Evolutionary conservation across 1,140 invertebrate genomes (phyloP).

Genomic region (Bathynomus jamesi): DNA sequence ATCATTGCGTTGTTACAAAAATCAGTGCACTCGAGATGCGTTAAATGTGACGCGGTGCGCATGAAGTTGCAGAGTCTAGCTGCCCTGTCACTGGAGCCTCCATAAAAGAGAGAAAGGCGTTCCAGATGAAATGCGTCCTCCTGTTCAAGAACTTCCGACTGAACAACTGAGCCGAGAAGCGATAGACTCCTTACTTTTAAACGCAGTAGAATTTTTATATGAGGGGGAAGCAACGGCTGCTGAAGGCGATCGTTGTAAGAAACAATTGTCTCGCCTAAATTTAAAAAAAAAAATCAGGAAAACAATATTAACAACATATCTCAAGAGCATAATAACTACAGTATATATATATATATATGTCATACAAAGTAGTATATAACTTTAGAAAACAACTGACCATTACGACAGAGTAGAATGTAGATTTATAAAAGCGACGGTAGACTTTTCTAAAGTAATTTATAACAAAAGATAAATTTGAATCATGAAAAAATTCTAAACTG

Average conservation of each 20-base stretch:
- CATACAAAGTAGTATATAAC: no score
- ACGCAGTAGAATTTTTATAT: slow-evolving; percentile 25
- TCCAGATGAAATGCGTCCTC: slow-evolving; percentile 16
- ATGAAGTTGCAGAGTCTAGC: slow-evolving; percentile 28
- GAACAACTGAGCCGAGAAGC: slow-evolving; percentile 30
- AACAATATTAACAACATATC: no score
- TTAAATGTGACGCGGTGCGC: slow-evolving; percentile 14
- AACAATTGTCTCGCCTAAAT: slow-evolving; percentile 23
- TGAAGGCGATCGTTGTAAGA: slow-evolving; percentile 16
- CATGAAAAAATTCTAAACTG: no score
- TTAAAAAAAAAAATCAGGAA: background rate
- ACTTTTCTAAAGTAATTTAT: no score
- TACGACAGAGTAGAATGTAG: no score
- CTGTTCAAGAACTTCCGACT: slow-evolving; percentile 23
- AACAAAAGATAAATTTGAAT: no score
- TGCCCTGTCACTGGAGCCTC: slow-evolving; percentile 29
- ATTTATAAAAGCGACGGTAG: no score
- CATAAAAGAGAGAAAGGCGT: slow-evolving; percentile 23
- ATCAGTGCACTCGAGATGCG: slow-evolving; percentile 29
- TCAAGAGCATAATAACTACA: no score
- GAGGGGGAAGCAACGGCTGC: slow-evolving; percentile 21
- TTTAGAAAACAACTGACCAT: no score
- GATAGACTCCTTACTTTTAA: slow-evolving; percentile 28
- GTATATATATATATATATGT: no score
- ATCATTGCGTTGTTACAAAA: slow-evolving; percentile 36